Conservation (phyloP, 2,113 vertebrate genomes). For the Erythrolamprus reginae region DNA sequence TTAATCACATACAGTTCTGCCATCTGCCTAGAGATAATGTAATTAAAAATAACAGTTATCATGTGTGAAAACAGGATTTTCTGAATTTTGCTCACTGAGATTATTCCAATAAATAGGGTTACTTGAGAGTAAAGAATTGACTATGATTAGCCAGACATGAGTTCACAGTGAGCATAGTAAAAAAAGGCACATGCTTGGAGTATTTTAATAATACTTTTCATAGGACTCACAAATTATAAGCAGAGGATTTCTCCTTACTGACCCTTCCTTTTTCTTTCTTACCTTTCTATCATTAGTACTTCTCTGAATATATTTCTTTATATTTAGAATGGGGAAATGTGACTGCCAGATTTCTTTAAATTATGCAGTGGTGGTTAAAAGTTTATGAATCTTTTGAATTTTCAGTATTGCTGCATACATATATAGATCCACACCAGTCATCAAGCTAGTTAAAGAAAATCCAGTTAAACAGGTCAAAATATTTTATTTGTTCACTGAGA, state of each 20-base stretch:
- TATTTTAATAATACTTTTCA: background rate
- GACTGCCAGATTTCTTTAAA: background rate
- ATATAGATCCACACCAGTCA: background rate
- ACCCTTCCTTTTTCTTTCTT: background rate
- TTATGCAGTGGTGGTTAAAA: background rate
- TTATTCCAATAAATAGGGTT: background rate
- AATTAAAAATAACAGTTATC: background rate
- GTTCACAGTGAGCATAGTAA: background rate
- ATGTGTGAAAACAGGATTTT: background rate
- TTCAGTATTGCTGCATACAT: background rate
- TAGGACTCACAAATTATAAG: background rate
- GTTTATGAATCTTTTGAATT: background rate
- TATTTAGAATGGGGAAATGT: background rate
- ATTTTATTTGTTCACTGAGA: background rate
- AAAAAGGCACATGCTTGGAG: background rate
- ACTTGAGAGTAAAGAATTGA: background rate
- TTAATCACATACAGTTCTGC: background rate
- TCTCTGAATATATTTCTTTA: background rate
- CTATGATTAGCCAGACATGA: background rate
- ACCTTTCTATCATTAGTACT: background rate
- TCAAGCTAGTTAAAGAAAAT: background rate
- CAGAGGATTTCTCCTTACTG: background rate
- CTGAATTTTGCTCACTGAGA: background rate
- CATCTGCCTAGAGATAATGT: background rate
- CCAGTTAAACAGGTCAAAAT: background rate